phyloP scores from a whole-genome alignment of 2,113 vertebrate genomes.

The Pterocles gutturalis region DNA sequence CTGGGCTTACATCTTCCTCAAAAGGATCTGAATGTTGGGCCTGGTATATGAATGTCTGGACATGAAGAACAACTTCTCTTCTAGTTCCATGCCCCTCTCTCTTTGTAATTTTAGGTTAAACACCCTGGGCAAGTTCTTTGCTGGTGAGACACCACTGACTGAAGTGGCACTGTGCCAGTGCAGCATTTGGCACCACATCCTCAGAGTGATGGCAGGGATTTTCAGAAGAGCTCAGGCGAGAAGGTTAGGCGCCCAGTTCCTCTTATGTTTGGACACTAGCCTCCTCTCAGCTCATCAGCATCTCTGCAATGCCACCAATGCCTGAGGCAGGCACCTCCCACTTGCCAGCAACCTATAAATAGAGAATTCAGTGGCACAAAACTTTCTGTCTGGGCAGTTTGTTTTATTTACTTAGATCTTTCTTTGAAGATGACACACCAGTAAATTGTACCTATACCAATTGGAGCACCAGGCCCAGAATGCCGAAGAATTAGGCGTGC shows the following conservation, averaged over 20 bases:
- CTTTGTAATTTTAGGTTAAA: conserved; percentile 32
- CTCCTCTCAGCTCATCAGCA: not conserved
- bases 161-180: not conserved
- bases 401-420: not conserved
- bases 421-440: not conserved
- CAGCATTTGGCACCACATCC: not conserved
- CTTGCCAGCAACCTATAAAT: not conserved
- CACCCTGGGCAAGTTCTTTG: conserved; percentile 19
- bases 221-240: not conserved
- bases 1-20: not conserved
- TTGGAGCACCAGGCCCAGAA: not conserved
- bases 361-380: not conserved
- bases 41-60: not conserved
- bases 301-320: not conserved
- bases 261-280: not conserved
- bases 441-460: not conserved
- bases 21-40: not conserved
- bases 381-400: not conserved
- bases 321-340: not conserved
- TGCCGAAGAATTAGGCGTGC: not conserved
- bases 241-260: not conserved
- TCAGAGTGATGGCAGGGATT: not conserved
- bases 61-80: not conserved
- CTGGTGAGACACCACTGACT: conserved; percentile 17
- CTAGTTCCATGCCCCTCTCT: not conserved